Conservation (phyloP, 2,888 invertebrate species). For the Horisme vitalbata region DNA sequence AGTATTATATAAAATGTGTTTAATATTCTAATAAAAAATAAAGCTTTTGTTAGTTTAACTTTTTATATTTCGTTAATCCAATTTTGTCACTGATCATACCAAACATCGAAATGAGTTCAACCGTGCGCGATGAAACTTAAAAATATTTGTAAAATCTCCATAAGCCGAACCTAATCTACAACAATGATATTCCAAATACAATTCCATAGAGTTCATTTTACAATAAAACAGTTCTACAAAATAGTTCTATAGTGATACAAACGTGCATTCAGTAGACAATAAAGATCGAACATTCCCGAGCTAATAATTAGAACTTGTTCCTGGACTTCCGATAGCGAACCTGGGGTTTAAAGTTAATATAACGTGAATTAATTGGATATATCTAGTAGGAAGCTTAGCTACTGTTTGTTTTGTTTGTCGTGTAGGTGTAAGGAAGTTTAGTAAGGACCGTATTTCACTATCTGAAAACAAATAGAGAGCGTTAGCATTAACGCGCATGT, state of each 20-base stretch:
- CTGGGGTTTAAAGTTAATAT: constrained; percentile 59
- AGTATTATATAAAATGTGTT: too few relatives aligned
- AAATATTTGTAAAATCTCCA: too few relatives aligned
- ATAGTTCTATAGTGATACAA: not conserved
- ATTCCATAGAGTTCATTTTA: not conserved
- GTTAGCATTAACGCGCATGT: too few relatives aligned
- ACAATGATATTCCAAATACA: not conserved
- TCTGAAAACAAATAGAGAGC: constrained; percentile 3
- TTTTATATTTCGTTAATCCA: too few relatives aligned
- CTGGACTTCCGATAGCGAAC: constrained; percentile 61
- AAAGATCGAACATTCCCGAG: constrained; percentile 73
- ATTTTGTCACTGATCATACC: too few relatives aligned
- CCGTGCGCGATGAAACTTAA: too few relatives aligned
- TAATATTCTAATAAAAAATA: too few relatives aligned
- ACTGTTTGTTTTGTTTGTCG: constrained; percentile 16
- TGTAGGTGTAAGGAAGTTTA: constrained; percentile 21
- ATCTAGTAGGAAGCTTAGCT: constrained; percentile 61
- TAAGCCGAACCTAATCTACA: too few relatives aligned
- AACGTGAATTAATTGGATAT: constrained; percentile 69
- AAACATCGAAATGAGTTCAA: too few relatives aligned
- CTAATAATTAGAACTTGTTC: constrained; percentile 75
- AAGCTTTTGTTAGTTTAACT: too few relatives aligned
- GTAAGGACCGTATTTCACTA: constrained; percentile 10
- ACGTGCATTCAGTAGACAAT: constrained; percentile 60
- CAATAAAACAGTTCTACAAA: too few relatives aligned